Base-by-base conservation (phyloP, 2,797 vertebrate genomes). In the Pangasius djambal region DNA sequence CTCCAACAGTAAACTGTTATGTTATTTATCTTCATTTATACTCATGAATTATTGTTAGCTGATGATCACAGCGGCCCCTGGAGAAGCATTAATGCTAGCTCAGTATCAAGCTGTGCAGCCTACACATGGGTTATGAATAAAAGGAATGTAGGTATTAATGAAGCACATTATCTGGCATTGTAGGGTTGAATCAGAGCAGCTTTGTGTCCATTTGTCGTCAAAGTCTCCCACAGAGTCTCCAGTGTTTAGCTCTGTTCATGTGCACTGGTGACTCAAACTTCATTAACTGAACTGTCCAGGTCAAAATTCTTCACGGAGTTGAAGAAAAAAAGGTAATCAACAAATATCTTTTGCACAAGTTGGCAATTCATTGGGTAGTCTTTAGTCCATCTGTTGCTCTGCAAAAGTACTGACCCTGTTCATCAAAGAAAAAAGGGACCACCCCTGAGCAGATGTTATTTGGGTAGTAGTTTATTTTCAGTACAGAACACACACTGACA, bases 121-220 rank as follows among this genome's bases (percentile, higher is more conserved):
- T 72, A 86, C 84, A 81, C 75, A 31, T n/a, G 83, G 75, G 34
- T 86, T 89, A 52, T 86, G 83, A 86, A 79, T 79, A 89, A 72
- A 52, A 4, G 37, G 52, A 40, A 61, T 6, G 52, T 37, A 85
- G 61, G 83, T 86, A 81, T 82, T 81, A 50, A 72, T 57, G 77
- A 81, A 59, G 83, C 22, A 28, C 52, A 61, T 79, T 86, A 79
- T 79, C 72, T 59, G 69, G 74, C 40, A 57, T 50, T 34, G 89
- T 69, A 44, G 50, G 59, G 34, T 34, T 34, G 88, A 57, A 22
- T 48, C n/a, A 13, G n/a, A 74, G 85, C 48, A 31, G 25, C 44
- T 69, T 37, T 37, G 78, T 59, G 78, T 59, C 78, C 4, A 6
- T 28, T 83, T 65, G 59, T 83, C 15, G 37, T 28, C 10, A 25